These are phyloP conservation scores for Pterocles gutturalis DNA, from an alignment of 2,113 vertebrate genomes.

Conservation along the genomic window DNA sequence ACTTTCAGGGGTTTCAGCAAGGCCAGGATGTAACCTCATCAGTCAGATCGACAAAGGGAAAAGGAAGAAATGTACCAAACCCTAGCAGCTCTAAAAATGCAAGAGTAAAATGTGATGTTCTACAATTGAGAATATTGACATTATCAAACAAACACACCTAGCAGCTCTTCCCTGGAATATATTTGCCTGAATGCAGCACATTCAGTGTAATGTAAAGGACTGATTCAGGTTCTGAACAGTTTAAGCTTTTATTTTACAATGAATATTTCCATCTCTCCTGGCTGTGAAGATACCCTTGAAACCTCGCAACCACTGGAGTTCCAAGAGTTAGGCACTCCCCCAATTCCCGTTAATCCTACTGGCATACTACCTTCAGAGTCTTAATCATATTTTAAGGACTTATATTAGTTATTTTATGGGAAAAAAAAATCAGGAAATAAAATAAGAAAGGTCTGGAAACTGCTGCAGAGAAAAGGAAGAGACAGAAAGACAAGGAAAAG, in stretches of 20 bases:
- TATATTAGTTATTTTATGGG: not conserved
- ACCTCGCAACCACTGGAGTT: not conserved
- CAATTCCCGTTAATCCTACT: fast-evolving
- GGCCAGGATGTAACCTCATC: not conserved
- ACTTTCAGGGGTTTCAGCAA: not conserved
- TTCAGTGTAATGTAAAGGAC: not conserved
- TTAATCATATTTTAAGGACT: not conserved
- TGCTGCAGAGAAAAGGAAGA: not conserved
- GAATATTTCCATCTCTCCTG: not conserved
- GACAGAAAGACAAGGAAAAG: not conserved
- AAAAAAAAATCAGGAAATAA: not conserved
- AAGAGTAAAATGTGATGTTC: not conserved
- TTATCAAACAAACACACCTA: not conserved
- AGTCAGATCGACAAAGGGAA: not conserved
- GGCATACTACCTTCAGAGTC: not conserved
- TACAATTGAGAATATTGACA: not conserved
- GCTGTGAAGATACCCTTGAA: not conserved
- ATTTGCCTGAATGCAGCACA: not conserved
- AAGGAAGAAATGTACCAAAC: not conserved
- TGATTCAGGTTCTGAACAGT: not conserved
- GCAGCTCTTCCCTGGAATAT: not conserved
- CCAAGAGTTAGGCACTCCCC: not conserved
- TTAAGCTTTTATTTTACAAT: not conserved
- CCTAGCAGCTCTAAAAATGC: not conserved
- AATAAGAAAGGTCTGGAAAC: not conserved